Conservation (phyloP, 2,888 invertebrate genomes). For the Halictus quadricinctus region DNA sequence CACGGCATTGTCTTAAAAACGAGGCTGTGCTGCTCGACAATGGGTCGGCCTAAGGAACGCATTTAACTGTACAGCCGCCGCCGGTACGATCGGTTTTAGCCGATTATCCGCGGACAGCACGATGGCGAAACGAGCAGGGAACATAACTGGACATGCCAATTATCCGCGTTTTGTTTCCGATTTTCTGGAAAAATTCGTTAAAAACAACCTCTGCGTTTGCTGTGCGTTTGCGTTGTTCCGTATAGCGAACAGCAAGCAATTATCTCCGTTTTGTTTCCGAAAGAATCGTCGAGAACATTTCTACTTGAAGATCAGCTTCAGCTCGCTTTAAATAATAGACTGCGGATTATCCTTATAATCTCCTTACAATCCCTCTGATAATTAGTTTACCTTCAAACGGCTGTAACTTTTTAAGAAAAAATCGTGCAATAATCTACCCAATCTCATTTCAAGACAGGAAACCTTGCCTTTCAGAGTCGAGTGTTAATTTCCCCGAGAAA, state of each 20-base stretch:
- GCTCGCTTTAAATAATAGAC: no score
- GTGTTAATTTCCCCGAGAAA: neutral
- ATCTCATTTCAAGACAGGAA: no score
- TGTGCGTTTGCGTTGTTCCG: neutral
- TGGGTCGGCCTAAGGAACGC: constrained; percentile 44
- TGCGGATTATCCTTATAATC: no score
- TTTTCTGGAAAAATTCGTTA: neutral
- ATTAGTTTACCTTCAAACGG: no score
- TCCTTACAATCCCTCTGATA: no score
- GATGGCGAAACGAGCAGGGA: constrained; percentile 52
- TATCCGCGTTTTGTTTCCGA: neutral
- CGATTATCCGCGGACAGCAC: constrained; percentile 71
- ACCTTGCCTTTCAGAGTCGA: no score
- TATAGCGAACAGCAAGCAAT: neutral
- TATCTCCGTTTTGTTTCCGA: neutral
- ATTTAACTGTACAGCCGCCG: constrained; percentile 55
- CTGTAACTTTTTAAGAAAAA: no score
- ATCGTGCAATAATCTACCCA: no score
- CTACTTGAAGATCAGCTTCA: no score
- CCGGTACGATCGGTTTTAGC: constrained; percentile 66
- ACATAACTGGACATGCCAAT: neutral
- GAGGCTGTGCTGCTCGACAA: constrained; percentile 37
- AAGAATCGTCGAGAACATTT: no score
- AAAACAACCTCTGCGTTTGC: neutral
- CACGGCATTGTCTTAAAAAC: constrained; percentile 47